phyloP scores from a whole-genome alignment of 2,888 invertebrate genomes.

The Drosophila lacicola region DNA sequence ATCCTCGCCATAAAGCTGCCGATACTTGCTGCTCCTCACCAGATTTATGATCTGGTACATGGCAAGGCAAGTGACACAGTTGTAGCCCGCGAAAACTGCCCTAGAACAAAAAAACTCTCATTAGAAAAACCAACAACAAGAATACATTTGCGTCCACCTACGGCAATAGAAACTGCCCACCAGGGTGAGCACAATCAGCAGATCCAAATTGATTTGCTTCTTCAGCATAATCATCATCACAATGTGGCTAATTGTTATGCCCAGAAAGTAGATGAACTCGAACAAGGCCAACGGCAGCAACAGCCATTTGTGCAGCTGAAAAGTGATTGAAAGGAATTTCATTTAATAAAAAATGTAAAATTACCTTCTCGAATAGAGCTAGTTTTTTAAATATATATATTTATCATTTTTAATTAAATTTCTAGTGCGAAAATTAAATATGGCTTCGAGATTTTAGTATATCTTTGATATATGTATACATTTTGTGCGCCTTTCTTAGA shows the following conservation, averaged over 20 bases:
- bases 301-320: constrained; percentile 77
- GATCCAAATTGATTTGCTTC: constrained; percentile 67
- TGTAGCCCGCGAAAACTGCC: constrained; percentile 81
- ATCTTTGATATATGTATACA: too few species aligned
- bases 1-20: constrained; percentile 82
- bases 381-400: too few species aligned
- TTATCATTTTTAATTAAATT: too few species aligned
- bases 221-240: constrained; percentile 80
- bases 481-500: too few species aligned
- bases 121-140: neutral
- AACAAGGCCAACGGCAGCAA: constrained; percentile 78
- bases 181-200: constrained; percentile 80
- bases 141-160: constrained; percentile 48
- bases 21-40: constrained; percentile 75
- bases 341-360: neutral
- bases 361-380: too few species aligned
- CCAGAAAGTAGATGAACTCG: constrained; percentile 70
- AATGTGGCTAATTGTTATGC: constrained; percentile 67
- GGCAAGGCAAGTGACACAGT: constrained; percentile 78
- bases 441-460: too few species aligned
- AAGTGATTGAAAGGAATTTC: neutral
- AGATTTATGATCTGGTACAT: constrained; percentile 81
- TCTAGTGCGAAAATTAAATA: too few species aligned
- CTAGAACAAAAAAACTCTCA: neutral
- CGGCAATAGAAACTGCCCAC: constrained; percentile 82